These are phyloP conservation scores for Cotesia typhae DNA, from an alignment of 1,140 invertebrate genomes.

Conservation along the genomic window DNA sequence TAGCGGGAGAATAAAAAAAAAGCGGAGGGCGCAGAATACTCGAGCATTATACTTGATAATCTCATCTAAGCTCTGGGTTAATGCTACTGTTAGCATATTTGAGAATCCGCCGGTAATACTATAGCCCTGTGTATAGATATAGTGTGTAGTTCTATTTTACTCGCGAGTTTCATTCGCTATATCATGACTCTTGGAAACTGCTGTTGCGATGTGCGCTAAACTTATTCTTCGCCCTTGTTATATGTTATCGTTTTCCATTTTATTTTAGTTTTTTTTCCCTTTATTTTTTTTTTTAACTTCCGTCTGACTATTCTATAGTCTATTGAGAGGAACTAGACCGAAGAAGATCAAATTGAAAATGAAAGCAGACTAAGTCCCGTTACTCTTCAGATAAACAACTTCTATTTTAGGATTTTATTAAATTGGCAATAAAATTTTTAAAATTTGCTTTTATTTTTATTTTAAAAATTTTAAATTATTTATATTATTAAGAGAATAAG, in stretches of 20 bases:
- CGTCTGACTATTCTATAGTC: too few species aligned
- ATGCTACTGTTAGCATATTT: constrained; percentile 45
- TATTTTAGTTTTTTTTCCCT: neutral
- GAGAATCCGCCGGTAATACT: constrained; percentile 40
- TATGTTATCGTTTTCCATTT: neutral
- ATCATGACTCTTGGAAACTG: constrained; percentile 7
- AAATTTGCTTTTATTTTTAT: too few species aligned
- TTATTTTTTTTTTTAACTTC: neutral
- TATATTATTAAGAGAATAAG: too few species aligned
- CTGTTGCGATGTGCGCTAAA: neutral
- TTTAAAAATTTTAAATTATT: too few species aligned
- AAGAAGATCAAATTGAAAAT: too few species aligned
- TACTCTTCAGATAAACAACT: too few species aligned
- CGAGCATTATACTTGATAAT: constrained; percentile 42
- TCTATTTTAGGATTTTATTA: too few species aligned
- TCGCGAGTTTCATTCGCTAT: constrained; percentile 32
- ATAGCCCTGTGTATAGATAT: constrained; percentile 3
- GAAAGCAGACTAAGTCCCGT: too few species aligned
- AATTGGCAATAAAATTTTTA: too few species aligned
- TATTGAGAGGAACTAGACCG: too few species aligned
- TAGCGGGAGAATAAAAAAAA: neutral
- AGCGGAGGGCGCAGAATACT: neutral
- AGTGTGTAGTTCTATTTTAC: constrained; percentile 19
- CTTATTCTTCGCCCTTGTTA: too few species aligned
- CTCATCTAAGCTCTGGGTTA: constrained; percentile 38